These are phyloP conservation scores for Drosophila repletoides DNA, from an alignment of 1,140 invertebrate species.

Conservation along the genomic window DNA sequence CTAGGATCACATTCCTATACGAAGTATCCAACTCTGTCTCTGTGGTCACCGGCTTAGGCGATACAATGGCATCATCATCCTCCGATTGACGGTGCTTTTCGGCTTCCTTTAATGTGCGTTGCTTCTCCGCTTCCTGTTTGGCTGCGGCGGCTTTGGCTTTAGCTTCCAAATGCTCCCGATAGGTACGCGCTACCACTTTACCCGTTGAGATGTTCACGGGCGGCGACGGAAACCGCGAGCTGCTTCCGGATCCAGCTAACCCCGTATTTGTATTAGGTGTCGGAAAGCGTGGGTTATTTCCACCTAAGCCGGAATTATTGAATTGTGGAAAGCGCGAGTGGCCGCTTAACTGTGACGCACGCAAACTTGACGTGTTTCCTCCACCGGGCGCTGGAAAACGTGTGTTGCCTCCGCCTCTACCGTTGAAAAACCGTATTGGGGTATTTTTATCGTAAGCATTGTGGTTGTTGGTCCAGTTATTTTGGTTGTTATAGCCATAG, in stretches of 20 bases:
- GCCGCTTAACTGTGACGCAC: background rate
- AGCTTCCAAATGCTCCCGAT: constrained; percentile 53
- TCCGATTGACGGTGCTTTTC: constrained; percentile 28
- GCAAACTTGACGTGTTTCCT: too few relatives aligned
- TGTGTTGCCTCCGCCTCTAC: too few relatives aligned
- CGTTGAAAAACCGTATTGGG: too few relatives aligned
- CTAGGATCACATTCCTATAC: constrained; percentile 26
- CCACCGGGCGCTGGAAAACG: too few relatives aligned
- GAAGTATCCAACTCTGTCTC: constrained; percentile 46
- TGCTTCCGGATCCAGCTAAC: too few relatives aligned
- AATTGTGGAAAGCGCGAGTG: background rate
- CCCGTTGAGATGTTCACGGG: too few relatives aligned
- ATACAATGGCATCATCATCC: background rate
- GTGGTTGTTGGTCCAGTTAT: background rate
- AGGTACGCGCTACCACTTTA: constrained; percentile 27
- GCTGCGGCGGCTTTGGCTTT: constrained; percentile 34
- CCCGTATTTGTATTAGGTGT: too few relatives aligned
- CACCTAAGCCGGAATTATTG: background rate
- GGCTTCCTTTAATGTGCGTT: constrained; percentile 22
- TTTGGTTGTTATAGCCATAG: background rate
- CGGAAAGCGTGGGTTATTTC: background rate
- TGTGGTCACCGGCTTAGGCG: background rate
- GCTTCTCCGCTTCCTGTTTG: constrained; percentile 7
- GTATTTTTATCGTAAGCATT: too few relatives aligned
- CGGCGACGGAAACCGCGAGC: too few relatives aligned